A percentile compares a stretch with the other conserved stretches of the same genome.
Evolutionary conservation across 1,140 invertebrate genomes (phyloP).

Genomic region (Macrobrachium nipponense): DNA sequence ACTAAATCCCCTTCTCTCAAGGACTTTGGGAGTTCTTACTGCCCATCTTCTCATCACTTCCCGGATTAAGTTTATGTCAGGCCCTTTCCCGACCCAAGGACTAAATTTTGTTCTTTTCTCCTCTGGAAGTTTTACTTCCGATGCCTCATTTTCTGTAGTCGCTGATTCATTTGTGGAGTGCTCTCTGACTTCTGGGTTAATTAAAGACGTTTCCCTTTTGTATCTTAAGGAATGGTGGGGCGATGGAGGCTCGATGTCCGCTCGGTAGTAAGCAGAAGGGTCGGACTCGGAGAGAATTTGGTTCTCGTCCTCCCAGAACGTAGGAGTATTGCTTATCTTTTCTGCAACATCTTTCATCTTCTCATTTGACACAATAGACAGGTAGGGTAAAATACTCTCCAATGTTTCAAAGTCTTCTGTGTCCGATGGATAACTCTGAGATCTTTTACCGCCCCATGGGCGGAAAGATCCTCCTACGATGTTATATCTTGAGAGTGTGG

Average conservation of each 20-base stretch:
- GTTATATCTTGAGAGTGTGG: not conserved
- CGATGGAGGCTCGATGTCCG: no score
- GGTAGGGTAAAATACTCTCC: not conserved
- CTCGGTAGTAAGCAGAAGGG: no score
- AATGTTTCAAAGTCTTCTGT: not conserved
- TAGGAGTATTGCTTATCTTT: no score
- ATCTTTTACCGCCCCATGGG: constrained; percentile 27
- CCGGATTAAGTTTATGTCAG: not conserved
- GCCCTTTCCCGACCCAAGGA: not conserved
- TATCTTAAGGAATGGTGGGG: no score
- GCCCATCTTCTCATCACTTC: constrained; percentile 22
- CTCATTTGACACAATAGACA: no score
- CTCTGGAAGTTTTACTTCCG: not conserved
- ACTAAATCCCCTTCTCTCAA: constrained; percentile 25
- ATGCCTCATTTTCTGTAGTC: constrained; percentile 5
- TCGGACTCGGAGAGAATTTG: no score
- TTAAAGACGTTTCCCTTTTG: no score
- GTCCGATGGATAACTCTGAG: not conserved
- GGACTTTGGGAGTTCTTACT: constrained; percentile 1
- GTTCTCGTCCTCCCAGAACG: no score
- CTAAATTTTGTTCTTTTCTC: not conserved
- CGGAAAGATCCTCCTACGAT: not conserved
- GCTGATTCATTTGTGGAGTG: not conserved
- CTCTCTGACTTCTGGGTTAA: no score
- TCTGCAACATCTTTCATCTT: no score